Evolutionary conservation across 2,113 vertebrate genomes (phyloP).

Genomic region (Eublepharis macularius): DNA sequence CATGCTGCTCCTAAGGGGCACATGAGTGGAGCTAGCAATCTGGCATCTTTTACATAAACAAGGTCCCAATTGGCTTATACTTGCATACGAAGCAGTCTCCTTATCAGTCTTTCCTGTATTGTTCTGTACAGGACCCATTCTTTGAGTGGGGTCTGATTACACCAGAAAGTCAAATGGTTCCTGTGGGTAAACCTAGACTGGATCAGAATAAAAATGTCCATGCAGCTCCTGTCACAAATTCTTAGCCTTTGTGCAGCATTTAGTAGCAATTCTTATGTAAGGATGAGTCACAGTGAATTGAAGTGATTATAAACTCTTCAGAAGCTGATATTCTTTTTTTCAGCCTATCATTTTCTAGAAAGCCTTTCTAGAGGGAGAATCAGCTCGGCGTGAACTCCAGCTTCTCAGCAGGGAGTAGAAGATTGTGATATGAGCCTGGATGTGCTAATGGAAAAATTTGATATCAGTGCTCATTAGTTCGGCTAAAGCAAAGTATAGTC

Average conservation of each 20-base stretch:
- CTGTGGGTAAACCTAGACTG: background rate
- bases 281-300: conserved; percentile 15
- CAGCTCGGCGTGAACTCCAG: background rate
- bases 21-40: too few relatives aligned
- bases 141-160: background rate
- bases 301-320: conserved; percentile 3
- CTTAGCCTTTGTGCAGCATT: background rate
- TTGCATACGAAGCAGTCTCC: background rate
- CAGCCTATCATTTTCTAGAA: background rate
- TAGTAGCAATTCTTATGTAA: conserved; percentile 6
- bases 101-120: background rate
- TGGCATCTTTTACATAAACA: background rate
- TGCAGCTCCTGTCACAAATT: background rate
- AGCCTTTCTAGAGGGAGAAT: background rate
- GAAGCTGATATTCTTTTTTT: background rate
- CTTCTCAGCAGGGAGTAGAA: too few relatives aligned
- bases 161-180: background rate
- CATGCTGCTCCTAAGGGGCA: too few relatives aligned
- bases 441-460: background rate
- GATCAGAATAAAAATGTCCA: conserved; percentile 2
- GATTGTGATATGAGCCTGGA: too few relatives aligned
- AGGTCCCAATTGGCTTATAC: background rate
- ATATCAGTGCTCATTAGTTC: background rate
- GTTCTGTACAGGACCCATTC: background rate
- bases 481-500: background rate